Evolutionary conservation across 2,888 invertebrate genomes (phyloP).

Genomic region (Ethmia dodecea): DNA sequence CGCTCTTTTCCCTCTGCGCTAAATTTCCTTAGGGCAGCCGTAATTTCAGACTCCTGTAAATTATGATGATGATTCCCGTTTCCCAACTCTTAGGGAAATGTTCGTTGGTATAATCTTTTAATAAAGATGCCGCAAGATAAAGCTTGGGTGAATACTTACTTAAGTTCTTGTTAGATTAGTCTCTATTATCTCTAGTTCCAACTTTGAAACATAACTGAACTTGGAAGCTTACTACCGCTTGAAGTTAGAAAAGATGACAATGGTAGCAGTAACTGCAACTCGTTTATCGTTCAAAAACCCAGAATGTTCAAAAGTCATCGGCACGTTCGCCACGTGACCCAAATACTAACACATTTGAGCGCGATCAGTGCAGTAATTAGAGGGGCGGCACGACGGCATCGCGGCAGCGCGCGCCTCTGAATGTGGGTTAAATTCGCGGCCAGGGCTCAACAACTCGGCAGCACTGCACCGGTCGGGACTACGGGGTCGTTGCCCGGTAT

Average conservation of each 20-base stretch:
- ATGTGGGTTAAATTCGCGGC: constrained; percentile 62
- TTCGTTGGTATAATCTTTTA: constrained; percentile 30
- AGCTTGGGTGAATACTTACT: constrained; percentile 10
- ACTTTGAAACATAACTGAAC: no score
- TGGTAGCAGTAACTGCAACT: no score
- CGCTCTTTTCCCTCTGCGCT: constrained; percentile 42
- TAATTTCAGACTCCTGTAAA: constrained; percentile 37
- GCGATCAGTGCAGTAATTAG: constrained; percentile 60
- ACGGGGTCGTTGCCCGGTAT: constrained; percentile 73
- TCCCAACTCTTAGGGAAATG: constrained; percentile 26
- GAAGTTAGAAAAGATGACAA: no score
- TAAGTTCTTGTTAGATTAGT: no score
- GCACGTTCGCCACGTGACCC: no score
- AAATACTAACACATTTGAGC: constrained; percentile 45
- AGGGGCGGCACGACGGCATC: no score
- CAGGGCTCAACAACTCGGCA: constrained; percentile 52
- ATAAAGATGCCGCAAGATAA: constrained; percentile 22
- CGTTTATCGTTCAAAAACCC: no score
- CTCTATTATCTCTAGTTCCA: no score
- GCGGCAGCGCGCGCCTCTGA: constrained; percentile 26
- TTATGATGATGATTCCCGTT: constrained; percentile 40
- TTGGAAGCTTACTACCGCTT: no score
- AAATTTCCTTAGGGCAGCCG: constrained; percentile 39
- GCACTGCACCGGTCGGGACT: constrained; percentile 64
- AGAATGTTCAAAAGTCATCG: no score